phyloP scores from a whole-genome alignment of 2,797 vertebrate species.

The Sciurus vulgaris region DNA sequence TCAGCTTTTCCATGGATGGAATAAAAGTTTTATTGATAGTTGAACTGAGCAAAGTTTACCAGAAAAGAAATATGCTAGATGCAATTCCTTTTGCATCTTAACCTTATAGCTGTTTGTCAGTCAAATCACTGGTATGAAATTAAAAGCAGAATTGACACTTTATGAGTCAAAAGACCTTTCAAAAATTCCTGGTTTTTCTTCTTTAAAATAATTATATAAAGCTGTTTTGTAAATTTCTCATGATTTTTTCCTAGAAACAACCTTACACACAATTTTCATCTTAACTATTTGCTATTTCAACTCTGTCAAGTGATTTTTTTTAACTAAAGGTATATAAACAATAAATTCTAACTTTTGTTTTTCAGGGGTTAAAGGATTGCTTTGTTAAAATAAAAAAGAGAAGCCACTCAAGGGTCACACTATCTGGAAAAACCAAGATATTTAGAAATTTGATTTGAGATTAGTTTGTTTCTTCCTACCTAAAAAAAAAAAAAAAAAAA shows the following conservation, averaged over 20 bases:
- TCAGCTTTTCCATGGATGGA: constrained; percentile 6
- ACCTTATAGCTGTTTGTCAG: background rate
- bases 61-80: constrained; percentile 9
- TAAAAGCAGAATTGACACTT: constrained; percentile 42
- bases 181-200: constrained; percentile 29
- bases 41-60: constrained; percentile 19
- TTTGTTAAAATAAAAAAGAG: constrained; percentile 1
- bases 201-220: constrained; percentile 3
- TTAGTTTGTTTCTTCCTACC: background rate
- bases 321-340: constrained; percentile 32
- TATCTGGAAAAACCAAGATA: background rate
- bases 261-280: background rate
- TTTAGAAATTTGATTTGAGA: constrained; percentile 11
- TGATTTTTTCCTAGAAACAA: constrained; percentile 43
- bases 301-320: background rate
- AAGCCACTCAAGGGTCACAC: background rate
- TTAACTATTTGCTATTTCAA: constrained; percentile 60
- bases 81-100: background rate
- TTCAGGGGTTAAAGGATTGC: background rate
- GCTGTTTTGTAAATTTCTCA: constrained; percentile 5
- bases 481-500: background rate
- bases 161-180: constrained; percentile 2
- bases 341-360: background rate
- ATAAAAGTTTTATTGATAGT: constrained; percentile 35
- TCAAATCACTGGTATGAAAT: background rate